Percentiles rank a stretch among this genome's conserved stretches.
phyloP scores from a whole-genome alignment of 1,140 invertebrate genomes.

The Achatina immaculata region DNA sequence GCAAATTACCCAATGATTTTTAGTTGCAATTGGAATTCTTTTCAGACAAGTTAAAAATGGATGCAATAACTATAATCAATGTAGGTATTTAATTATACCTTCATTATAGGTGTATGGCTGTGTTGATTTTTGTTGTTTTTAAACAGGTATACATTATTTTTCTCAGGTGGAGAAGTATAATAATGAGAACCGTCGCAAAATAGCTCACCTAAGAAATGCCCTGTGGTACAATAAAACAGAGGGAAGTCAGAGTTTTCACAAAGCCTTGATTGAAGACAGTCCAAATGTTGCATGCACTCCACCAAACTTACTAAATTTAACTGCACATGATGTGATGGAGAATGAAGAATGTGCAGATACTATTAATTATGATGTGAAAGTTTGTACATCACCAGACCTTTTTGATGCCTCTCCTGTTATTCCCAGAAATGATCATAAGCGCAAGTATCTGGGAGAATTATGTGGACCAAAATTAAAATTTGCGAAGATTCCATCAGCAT shows the following conservation, averaged over 20 bases:
- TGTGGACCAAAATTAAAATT: conserved; percentile 40
- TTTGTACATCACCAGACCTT: conserved; percentile 37
- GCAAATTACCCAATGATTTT: no score
- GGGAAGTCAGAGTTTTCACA: conserved; percentile 49
- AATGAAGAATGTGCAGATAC: background rate
- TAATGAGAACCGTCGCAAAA: conserved; percentile 44
- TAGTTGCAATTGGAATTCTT: no score
- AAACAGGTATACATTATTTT: background rate
- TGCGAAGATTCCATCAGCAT: conserved; percentile 46
- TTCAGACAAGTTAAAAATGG: no score
- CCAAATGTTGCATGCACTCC: conserved; percentile 31
- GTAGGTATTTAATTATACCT: background rate
- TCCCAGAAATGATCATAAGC: conserved; percentile 25
- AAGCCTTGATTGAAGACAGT: conserved; percentile 48
- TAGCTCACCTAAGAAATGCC: conserved; percentile 42
- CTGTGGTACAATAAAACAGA: conserved; percentile 40
- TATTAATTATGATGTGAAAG: background rate
- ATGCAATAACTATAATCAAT: no score
- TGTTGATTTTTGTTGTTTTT: no score
- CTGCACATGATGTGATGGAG: background rate
- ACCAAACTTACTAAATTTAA: background rate
- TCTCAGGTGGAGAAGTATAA: conserved; percentile 47
- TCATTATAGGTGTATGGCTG: background rate
- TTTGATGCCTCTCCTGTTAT: conserved; percentile 37
- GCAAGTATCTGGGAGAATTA: conserved; percentile 34